phyloP scores from a whole-genome alignment of 1,140 invertebrate genomes.

The Polyergus mexicanus region DNA sequence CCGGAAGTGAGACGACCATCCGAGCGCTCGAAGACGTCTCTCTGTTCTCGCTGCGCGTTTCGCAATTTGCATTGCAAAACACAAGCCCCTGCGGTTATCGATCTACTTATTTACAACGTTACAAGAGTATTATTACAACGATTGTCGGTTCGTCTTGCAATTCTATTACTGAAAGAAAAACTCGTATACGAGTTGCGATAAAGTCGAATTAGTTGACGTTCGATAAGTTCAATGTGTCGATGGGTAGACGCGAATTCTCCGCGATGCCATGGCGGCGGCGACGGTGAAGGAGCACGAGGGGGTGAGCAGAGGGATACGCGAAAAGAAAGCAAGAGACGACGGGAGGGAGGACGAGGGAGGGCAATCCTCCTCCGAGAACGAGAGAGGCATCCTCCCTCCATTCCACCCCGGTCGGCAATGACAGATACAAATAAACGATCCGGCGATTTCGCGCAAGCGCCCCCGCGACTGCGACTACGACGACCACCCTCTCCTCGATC shows the following conservation, averaged over 20 bases:
- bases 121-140: background rate
- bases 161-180: background rate
- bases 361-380: constrained; percentile 65
- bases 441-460: constrained; percentile 79
- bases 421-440: constrained; percentile 86
- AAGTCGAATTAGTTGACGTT: constrained; percentile 28
- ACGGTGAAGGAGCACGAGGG: background rate
- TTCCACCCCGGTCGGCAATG: constrained; percentile 82
- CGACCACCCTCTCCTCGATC: constrained; percentile 52
- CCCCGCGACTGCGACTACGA: constrained; percentile 55
- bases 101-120: constrained; percentile 21
- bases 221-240: constrained; percentile 25
- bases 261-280: constrained; percentile 29
- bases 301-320: constrained; percentile 9
- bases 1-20: background rate
- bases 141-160: background rate
- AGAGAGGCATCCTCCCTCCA: constrained; percentile 67
- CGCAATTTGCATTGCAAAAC: constrained; percentile 37
- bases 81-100: constrained; percentile 24
- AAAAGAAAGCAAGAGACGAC: constrained; percentile 66
- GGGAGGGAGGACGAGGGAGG: constrained; percentile 64
- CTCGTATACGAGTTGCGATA: background rate
- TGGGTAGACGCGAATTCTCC: constrained; percentile 54
- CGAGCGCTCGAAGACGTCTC: background rate
- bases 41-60: background rate